phyloP scores from a whole-genome alignment of 2,797 vertebrate species.

The Poecilia picta region DNA sequence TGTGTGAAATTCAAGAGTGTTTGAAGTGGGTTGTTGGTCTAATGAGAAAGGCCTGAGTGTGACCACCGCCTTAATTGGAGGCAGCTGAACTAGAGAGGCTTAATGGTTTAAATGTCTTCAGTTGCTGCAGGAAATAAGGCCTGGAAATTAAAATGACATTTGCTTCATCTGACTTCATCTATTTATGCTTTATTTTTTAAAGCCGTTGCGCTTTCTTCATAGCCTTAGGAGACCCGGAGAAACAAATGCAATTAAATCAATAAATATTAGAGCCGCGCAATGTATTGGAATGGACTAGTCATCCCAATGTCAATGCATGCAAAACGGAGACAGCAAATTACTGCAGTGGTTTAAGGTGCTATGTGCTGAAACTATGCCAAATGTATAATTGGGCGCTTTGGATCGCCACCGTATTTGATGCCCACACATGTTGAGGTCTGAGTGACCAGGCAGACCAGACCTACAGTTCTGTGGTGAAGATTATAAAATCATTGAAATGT shows the following conservation, averaged over 20 bases:
- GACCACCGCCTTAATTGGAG: slow-evolving; percentile 58
- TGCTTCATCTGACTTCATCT: slow-evolving; percentile 19
- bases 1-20: slow-evolving; percentile 33
- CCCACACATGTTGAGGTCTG: background rate
- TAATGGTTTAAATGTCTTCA: slow-evolving; percentile 39
- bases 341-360: too few relatives aligned
- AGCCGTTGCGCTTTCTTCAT: background rate
- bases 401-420: too few relatives aligned
- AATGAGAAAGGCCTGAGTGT: slow-evolving; percentile 67
- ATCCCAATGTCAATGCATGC: background rate
- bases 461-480: background rate
- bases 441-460: background rate
- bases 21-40: slow-evolving; percentile 65
- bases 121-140: slow-evolving; percentile 13
- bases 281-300: background rate
- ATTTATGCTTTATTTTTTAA: slow-evolving; percentile 4
- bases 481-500: background rate
- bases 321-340: background rate
- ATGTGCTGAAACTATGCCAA: background rate
- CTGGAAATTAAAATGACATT: slow-evolving; percentile 12
- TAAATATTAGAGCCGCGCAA: background rate
- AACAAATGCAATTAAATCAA: background rate
- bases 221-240: background rate
- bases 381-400: background rate
- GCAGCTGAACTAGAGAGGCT: slow-evolving; percentile 59